Evolutionary conservation across 2,888 invertebrate species (phyloP), one percentile per base, ranked within the genome.

Genomic region (Spilosoma lubricipeda): DNA sequence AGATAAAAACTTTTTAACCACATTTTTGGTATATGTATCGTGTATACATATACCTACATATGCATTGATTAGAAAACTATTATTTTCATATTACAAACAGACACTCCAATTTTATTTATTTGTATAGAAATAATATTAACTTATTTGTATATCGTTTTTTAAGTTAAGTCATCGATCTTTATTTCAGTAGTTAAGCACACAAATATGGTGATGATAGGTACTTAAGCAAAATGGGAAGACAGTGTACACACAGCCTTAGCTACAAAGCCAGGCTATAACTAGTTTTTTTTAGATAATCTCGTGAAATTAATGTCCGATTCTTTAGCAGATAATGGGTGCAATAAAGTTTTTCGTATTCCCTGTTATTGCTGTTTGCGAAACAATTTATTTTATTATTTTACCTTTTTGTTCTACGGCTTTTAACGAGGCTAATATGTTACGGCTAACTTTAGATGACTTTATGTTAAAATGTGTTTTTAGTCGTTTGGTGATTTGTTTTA

Each of bases 261-360:
- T 69, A 69, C 39, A 56, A 64, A 63, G 45, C 30, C 42, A 13
- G 18, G 30, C 4, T 45, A 64, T 27, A 30, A 42, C 63, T 63
- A 70, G 59, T 70, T 70, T 65, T 70, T 65, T 67, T 52, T 67
- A 45, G 67, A 72, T 72, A 67, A 72, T 67, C 72, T 63, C 67
- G 30, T 63, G 56, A 42, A 70, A 70, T 70, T 9, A 42, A 70
- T 70, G 63, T 70, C 59, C 56, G 59, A 70, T 70, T 70, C 70
- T 70, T 70, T 63, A 42, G 11, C 20, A 70, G 70, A 70, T 70
- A 42, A 69, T 69, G 52, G 33, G 3, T n/a, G 56, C 36, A n/a
- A 69, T 69, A 69, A 69, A 69, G 36, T 56, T 56, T 69, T n/a
- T 56, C 36, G 48, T 20, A 52, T 48, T 69, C 52, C 33, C 69